Percentiles rank a stretch among this genome's conserved stretches.
These are phyloP conservation scores for Chrysotoxum bicinctum DNA, from an alignment of 2,888 invertebrate species.

Conservation along the genomic window DNA sequence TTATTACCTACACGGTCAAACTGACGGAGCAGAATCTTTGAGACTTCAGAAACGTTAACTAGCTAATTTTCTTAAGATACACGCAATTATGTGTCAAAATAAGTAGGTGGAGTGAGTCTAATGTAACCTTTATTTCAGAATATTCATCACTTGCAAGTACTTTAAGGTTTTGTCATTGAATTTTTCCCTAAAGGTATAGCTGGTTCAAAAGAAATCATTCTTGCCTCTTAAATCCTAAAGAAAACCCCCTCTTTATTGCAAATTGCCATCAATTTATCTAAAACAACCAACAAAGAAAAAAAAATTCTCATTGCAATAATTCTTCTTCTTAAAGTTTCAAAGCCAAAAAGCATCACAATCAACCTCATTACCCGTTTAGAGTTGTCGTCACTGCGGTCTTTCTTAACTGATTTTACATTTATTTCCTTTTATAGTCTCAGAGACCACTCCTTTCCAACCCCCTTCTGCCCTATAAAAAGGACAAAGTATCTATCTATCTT, in stretches of 20 bases:
- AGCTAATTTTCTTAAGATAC: too few species aligned
- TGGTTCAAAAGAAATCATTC: not conserved
- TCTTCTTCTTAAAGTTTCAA: not conserved
- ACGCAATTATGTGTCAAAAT: too few species aligned
- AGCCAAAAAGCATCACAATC: constrained; percentile 45
- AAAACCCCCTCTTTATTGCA: constrained; percentile 12
- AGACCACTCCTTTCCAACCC: constrained; percentile 24
- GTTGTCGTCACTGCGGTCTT: constrained; percentile 40
- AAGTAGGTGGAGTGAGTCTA: too few species aligned
- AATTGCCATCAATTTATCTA: constrained; percentile 45
- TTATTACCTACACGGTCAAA: too few species aligned
- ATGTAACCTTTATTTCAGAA: too few species aligned
- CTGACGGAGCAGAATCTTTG: too few species aligned
- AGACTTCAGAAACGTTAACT: too few species aligned
- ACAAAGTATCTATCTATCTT: constrained; percentile 48
- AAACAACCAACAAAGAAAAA: not conserved
- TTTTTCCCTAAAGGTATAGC: not conserved
- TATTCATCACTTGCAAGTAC: too few species aligned
- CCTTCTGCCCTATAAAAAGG: constrained; percentile 40
- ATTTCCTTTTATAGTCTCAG: constrained; percentile 63
- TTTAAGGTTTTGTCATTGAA: too few species aligned
- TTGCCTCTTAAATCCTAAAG: not conserved
- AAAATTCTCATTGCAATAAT: not conserved
- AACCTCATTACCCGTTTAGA: constrained; percentile 66
- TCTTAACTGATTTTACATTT: constrained; percentile 72